Base-by-base conservation (phyloP, 2,797 vertebrate genomes). In the Otolemur crassicaudatus region DNA sequence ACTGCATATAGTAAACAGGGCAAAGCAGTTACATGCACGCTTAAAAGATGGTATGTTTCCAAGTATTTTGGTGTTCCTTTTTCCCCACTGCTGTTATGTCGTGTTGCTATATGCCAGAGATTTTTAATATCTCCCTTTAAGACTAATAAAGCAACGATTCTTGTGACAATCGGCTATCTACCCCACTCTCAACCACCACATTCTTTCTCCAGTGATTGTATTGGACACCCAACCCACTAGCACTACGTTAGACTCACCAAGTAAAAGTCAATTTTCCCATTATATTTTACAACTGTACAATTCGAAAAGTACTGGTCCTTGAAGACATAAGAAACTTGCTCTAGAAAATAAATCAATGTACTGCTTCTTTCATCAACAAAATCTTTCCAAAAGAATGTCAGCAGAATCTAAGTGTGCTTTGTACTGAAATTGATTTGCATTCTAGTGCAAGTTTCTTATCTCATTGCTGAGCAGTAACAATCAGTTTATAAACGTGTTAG, bases 341-440 rank as follows among this genome's bases (percentile, higher is more conserved):
- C 11, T 87, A 69, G 61, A 94, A 97, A 93, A 87, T 81, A 94
- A 91, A 84, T 86, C 56, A 91, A 70, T 70, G 0, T 40, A 22
- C 2, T 16, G 82, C 31, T 95, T 91, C 16, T 9, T 73, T 91
- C 12, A 95, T 53, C 23, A 77, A 73, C 43, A 76, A 80, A 91
- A 75, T 60, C 25, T 94, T 91, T 79, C 7, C 9, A 6, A 53
- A 93, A 63, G 27, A 91, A 17, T 20, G 3, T 65, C 67, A 73
- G 8, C 11, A 34, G 27, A 87, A 67, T 82, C 43, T 89, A 61
- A 37, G 8, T 81, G 37, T 81, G 61, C 37, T 93, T 84, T 93
- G 25, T 31, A 67, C 79, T 37, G 46, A 94, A 89, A 90, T 53
- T 20, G 14, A 92, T 88, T 61, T 46, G 29, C 16, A 60, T 65